Evolutionary conservation across 35 echinoderm and acorn worm species (phyloP), one percentile per base, ranked within the genome.

Genomic region (Ptychodera flava): DNA sequence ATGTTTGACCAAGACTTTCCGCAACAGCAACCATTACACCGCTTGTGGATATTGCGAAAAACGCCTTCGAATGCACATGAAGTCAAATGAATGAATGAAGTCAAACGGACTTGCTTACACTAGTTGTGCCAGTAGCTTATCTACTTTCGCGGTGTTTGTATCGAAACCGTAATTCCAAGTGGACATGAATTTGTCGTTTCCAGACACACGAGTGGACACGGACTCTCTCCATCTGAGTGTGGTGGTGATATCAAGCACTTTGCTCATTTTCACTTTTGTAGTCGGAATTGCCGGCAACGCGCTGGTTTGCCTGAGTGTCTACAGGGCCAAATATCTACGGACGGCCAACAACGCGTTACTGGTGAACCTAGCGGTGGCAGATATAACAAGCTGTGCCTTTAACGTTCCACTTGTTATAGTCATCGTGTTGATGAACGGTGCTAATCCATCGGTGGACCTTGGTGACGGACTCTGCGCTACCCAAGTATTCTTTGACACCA

Each of bases 341-440:
- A 97, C 80, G 2, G 88, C 91, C 15, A 97, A 97, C 82, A 97
- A 97, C 38, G 94, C 94, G 31, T 75, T 93, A 31, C 86, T 97
- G 0, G 78, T 97, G 30, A 97, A 93, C 36, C 78, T 97, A 77
- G 94, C 94, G 1, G 77, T 81, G 27, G 94, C 88, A 28, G 94
- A 97, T 78, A 35, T 97, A 30, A 38, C 90, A 35, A 80, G 88
- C 1, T 93, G 91, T 64, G 77, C 80, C 33, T 30, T 84, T 35
- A 84, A 78, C 84, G 85, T 85, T 31, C 94, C 94, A 31, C 80
- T 97, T 32, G 81, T 79, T 35, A 90, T 90, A 0, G 16, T 90
- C 53, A n/a, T 85, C 16, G 1, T 34, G 6, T 27, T 78, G 1
- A 37, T 35, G 2, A 31, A 77, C 14, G 76, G 81, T 1, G 36